Conservation (phyloP, 1,140 invertebrate species). For the Rhagoletis zephyria region DNA sequence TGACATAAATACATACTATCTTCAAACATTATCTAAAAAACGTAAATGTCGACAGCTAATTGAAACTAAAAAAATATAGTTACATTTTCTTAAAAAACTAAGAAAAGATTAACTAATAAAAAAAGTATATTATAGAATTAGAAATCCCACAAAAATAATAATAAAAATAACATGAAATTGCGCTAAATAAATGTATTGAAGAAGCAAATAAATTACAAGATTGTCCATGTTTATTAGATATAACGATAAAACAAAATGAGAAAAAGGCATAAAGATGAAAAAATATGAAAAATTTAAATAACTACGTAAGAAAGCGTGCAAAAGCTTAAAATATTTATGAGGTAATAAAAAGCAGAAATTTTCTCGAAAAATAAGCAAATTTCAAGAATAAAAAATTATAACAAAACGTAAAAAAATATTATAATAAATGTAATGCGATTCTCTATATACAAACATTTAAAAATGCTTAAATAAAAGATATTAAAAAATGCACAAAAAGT, state of each 20-base stretch:
- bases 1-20: neutral
- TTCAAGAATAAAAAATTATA: slow-evolving; percentile 45
- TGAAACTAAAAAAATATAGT: neutral
- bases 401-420: slow-evolving; percentile 39
- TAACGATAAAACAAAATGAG: slow-evolving; percentile 50
- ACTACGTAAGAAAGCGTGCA: neutral
- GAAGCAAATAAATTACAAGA: slow-evolving; percentile 27
- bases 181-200: neutral
- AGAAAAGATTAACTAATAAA: slow-evolving; percentile 8
- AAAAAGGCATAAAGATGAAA: slow-evolving; percentile 35
- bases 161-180: neutral
- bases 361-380: slow-evolving; percentile 36
- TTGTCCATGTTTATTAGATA: slow-evolving; percentile 57
- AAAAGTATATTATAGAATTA: slow-evolving; percentile 9
- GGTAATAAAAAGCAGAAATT: slow-evolving; percentile 30
- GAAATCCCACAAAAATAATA: slow-evolving; percentile 4
- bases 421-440: slow-evolving; percentile 57
- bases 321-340: slow-evolving; percentile 24
- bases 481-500: slow-evolving; percentile 52
- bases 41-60: neutral
- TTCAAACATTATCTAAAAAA: neutral
- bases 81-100: neutral
- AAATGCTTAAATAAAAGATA: slow-evolving; percentile 54
- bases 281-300: slow-evolving; percentile 8
- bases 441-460: slow-evolving; percentile 55